Percentiles rank a stretch among this genome's conserved stretches.
Conservation (phyloP, 1,140 invertebrate genomes). For the Elymnias hypermnestra region DNA sequence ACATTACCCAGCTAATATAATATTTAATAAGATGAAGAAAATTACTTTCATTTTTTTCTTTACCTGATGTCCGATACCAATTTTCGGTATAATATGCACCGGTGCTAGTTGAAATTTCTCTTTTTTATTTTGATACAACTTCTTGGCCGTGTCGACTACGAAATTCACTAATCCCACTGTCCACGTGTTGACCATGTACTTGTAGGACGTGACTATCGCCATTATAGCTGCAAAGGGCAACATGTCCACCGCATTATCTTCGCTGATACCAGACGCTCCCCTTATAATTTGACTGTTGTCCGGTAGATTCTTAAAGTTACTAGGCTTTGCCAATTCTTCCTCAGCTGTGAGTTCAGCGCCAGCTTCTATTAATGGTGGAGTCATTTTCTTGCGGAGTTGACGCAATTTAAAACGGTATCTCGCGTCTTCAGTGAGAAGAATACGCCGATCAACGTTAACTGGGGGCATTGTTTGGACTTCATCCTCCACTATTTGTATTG, state of each 20-base stretch:
- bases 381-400: constrained; percentile 46
- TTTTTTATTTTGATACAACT: constrained; percentile 60
- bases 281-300: constrained; percentile 71
- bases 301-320: constrained; percentile 71
- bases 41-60: too few species aligned
- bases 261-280: constrained; percentile 52
- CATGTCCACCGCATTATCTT: constrained; percentile 46
- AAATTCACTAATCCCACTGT: constrained; percentile 69
- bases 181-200: constrained; percentile 73
- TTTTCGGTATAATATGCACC: constrained; percentile 61
- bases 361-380: constrained; percentile 40
- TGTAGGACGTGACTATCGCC: constrained; percentile 74
- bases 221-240: constrained; percentile 76
- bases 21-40: too few species aligned
- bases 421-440: constrained; percentile 60
- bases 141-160: constrained; percentile 64
- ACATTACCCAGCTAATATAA: too few species aligned
- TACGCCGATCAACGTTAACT: constrained; percentile 42
- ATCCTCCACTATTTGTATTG: constrained; percentile 39
- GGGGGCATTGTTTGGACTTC: constrained; percentile 51
- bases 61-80: constrained; percentile 65
- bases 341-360: constrained; percentile 42
- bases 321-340: constrained; percentile 65
- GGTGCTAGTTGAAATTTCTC: constrained; percentile 57
- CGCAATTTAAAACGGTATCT: constrained; percentile 46